A percentile compares a stretch with the other conserved stretches of the same genome.
phyloP scores from a whole-genome alignment of 2,113 vertebrate genomes.

The Cochlearius cochlearius region DNA sequence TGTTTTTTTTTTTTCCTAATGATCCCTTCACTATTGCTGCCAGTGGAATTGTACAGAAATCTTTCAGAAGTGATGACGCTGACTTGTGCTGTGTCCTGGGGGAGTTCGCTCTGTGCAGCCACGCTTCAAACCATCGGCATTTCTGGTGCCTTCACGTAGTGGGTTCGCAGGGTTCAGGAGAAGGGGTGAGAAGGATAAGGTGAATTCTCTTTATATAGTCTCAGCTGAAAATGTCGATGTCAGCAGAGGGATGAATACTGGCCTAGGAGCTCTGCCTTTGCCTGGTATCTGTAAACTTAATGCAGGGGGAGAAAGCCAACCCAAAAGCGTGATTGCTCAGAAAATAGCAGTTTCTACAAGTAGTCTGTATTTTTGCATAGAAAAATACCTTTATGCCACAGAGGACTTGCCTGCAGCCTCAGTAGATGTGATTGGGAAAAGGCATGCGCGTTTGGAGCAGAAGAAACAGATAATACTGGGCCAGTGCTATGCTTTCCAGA shows the following conservation, averaged over 20 bases:
- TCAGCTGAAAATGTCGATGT: background rate
- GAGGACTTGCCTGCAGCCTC: background rate
- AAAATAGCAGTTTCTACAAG: background rate
- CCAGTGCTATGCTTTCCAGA: background rate
- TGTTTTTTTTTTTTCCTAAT: too few species aligned
- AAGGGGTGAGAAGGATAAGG: background rate
- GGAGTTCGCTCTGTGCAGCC: background rate
- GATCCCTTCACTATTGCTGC: background rate
- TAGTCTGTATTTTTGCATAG: background rate
- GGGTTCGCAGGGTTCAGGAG: background rate
- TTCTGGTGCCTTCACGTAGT: background rate
- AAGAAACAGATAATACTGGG: background rate
- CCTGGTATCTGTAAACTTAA: background rate
- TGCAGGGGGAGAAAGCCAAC: background rate
- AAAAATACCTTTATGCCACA: background rate
- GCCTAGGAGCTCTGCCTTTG: background rate
- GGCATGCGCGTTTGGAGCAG: background rate
- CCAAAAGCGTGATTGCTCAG: background rate
- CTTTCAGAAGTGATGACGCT: background rate
- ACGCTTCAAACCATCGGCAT: background rate
- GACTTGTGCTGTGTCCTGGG: background rate
- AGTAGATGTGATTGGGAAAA: background rate
- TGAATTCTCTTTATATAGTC: background rate
- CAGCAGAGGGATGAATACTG: background rate
- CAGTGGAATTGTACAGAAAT: background rate